Evolutionary conservation across 2,888 invertebrate genomes (phyloP).

Genomic region (Nomada ruficornis): DNA sequence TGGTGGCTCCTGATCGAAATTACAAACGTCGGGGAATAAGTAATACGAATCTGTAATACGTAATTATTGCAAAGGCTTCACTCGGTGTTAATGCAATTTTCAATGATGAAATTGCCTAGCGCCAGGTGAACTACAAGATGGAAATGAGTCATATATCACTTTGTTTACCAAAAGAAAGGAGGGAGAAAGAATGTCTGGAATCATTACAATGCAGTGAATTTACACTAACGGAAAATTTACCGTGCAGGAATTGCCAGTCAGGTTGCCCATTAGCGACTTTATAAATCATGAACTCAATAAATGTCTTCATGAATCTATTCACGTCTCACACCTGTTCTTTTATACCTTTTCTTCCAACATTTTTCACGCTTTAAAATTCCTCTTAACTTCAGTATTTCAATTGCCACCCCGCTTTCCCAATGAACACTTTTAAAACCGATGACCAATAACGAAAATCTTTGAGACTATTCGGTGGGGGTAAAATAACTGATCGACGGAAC

Average conservation of each 20-base stretch:
- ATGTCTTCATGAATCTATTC: neutral
- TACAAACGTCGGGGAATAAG: too few species aligned
- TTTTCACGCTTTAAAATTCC: neutral
- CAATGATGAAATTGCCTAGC: too few species aligned
- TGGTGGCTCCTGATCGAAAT: too few species aligned
- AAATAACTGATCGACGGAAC: neutral
- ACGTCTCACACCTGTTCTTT: neutral
- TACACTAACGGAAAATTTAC: neutral
- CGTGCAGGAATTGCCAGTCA: neutral
- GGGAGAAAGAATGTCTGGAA: neutral
- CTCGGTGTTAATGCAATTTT: too few species aligned
- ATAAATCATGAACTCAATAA: slow-evolving; percentile 20
- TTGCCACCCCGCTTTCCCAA: neutral
- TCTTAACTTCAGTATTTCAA: neutral
- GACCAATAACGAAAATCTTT: neutral
- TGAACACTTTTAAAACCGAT: neutral
- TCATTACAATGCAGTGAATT: neutral
- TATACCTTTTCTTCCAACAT: neutral
- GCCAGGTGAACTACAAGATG: too few species aligned
- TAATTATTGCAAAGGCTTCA: too few species aligned
- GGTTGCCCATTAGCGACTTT: neutral
- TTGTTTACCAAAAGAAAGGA: neutral
- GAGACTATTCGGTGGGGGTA: too few species aligned
- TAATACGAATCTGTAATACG: too few species aligned
- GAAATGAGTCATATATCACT: too few species aligned